Conservation (phyloP, 2,888 invertebrate genomes). For the Catocala fraxini region DNA sequence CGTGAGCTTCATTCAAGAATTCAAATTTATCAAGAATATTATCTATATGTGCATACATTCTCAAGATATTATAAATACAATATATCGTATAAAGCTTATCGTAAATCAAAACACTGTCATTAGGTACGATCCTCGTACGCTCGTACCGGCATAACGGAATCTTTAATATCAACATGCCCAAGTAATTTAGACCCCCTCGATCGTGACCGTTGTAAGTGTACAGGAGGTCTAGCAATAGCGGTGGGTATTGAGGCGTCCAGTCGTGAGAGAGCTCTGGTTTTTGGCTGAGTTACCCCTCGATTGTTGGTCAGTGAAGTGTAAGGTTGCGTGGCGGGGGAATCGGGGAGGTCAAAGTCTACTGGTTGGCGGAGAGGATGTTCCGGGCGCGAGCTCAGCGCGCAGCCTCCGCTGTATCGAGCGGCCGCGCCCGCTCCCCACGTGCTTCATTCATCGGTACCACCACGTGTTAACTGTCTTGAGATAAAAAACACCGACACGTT, state of each 20-base stretch:
- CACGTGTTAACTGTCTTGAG: conserved; percentile 59
- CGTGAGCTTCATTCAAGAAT: no score
- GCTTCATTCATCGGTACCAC: conserved; percentile 71
- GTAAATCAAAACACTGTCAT: conserved; percentile 69
- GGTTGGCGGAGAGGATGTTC: conserved; percentile 58
- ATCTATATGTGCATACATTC: conserved; percentile 22
- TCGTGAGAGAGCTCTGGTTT: conserved; percentile 60
- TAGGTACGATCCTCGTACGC: conserved; percentile 59
- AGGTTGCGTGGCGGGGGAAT: conserved; percentile 30
- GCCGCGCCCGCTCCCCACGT: conserved; percentile 76
- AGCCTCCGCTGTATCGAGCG: conserved; percentile 80
- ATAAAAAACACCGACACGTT: conserved; percentile 34
- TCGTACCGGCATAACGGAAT: conserved; percentile 60
- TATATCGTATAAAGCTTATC: conserved; percentile 59
- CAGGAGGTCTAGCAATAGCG: conserved; percentile 64
- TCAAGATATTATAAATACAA: conserved; percentile 41
- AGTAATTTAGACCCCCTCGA: conserved; percentile 60
- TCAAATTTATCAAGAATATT: conserved; percentile 15
- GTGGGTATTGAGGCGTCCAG: conserved; percentile 58
- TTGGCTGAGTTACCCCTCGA: conserved; percentile 44
- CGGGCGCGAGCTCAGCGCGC: conserved; percentile 74
- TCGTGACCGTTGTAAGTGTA: conserved; percentile 57
- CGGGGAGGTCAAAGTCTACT: conserved; percentile 61
- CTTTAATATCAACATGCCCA: conserved; percentile 64
- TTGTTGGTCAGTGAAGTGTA: conserved; percentile 52